Evolutionary conservation across 2,888 invertebrate genomes (phyloP).

Genomic region (Punctoribates punctum): DNA sequence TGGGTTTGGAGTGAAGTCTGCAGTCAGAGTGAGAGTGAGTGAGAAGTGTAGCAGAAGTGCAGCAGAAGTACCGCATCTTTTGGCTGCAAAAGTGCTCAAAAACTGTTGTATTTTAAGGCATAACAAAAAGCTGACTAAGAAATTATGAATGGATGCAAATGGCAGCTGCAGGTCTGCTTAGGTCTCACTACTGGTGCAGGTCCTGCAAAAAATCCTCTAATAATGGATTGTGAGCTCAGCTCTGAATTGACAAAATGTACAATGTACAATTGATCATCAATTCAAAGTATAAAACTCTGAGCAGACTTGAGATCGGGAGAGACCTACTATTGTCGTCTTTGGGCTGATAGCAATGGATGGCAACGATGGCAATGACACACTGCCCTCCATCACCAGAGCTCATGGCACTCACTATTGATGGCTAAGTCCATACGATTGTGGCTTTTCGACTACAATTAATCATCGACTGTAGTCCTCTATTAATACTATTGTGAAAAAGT

Average conservation of each 20-base stretch:
- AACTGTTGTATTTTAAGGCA: slow-evolving; percentile 12
- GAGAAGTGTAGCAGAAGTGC: background rate
- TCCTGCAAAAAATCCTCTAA: slow-evolving; percentile 30
- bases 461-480: slow-evolving; percentile 18
- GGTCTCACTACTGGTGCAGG: background rate
- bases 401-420: slow-evolving; percentile 3
- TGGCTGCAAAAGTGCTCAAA: slow-evolving; percentile 12
- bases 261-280: slow-evolving; percentile 33
- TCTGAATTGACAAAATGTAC: slow-evolving; percentile 34
- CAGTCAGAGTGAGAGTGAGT: slow-evolving; percentile 4
- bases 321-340: slow-evolving; percentile 33
- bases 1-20: slow-evolving; percentile 28
- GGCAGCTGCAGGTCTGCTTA: slow-evolving; percentile 29
- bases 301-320: slow-evolving; percentile 18
- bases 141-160: slow-evolving; percentile 38
- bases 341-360: background rate
- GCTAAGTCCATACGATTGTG: slow-evolving; percentile 34
- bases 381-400: slow-evolving; percentile 25
- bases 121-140: slow-evolving; percentile 31
- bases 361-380: slow-evolving; percentile 38
- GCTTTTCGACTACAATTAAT: slow-evolving; percentile 38
- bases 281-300: background rate
- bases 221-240: slow-evolving; percentile 27
- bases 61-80: slow-evolving; percentile 21
- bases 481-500: background rate